Evolutionary conservation across 2,797 vertebrate species (phyloP), one percentile per base, ranked within the genome.

Genomic region (Pteropus rufus): DNA sequence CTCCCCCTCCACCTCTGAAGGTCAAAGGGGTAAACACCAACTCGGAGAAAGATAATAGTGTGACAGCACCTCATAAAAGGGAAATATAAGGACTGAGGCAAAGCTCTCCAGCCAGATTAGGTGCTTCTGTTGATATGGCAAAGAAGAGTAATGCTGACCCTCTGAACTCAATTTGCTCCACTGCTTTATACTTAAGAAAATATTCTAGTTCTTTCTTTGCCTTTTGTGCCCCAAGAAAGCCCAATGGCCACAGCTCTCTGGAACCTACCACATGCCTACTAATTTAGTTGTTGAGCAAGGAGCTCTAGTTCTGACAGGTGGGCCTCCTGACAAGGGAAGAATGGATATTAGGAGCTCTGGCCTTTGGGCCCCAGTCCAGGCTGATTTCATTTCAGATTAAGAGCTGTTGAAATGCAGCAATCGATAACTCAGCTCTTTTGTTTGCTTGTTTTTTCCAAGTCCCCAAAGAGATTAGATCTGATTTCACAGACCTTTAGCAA

Each of bases 101-200:
- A 95, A 97, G 89, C 3, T 18, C 62, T 87, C 79, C 67, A 19
- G 93, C 95, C 8, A 84, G 96, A 96, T 97, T 96, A 97, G 89
- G 97, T 92, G 97, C 96, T 98, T 97, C 98, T 98, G 97, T 97
- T 3, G 92, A 82, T 3, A 96, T 90, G 94, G 91, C 93, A 95
- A 98, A 96, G 97, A 98, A 91, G 80, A 97, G 62, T 36, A 69
- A 97, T 84, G 93, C 83, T 97, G 98, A 98, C 98, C 98, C 84
- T 11, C 52, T 98, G 98, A 98, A 98, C 98, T 98, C 98, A 98
- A 98, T 98, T 98, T 98, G 97, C 97, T 98, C 97, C 94, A 94
- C 54, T 52, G 92, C 96, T 98, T 98, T 96, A 97, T 89, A 96
- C 95, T 75, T 46, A 97, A 93, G 94, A 94, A 96, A 98, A 98